These are phyloP conservation scores for Acipenser ruthenus DNA, from an alignment of 2,797 vertebrate genomes.

Conservation along the genomic window DNA sequence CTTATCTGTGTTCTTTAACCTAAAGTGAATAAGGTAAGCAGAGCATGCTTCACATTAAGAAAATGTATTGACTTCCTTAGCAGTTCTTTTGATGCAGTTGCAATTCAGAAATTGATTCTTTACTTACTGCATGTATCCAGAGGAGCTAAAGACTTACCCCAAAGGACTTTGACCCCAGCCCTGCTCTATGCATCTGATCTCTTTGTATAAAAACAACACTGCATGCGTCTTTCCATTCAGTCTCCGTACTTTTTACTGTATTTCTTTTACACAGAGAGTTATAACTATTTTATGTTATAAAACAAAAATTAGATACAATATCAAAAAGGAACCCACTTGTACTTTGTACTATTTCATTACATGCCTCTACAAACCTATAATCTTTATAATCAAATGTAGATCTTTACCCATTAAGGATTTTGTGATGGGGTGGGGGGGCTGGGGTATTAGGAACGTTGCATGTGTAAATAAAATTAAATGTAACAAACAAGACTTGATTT, in stretches of 20 bases:
- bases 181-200: neutral
- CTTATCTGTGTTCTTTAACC: neutral
- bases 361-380: too few relatives aligned
- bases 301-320: neutral
- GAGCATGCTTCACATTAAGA: neutral
- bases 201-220: neutral
- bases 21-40: constrained; percentile 3
- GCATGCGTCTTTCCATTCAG: neutral
- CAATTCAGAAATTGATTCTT: neutral
- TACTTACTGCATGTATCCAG: neutral
- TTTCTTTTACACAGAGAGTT: too few relatives aligned
- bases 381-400: too few relatives aligned
- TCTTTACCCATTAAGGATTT: too few relatives aligned
- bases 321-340: neutral
- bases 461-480: too few relatives aligned
- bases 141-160: neutral
- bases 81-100: neutral
- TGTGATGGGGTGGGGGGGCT: too few relatives aligned
- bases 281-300: too few relatives aligned
- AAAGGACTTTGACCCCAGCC: constrained; percentile 3
- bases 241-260: neutral
- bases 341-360: constrained; percentile 23
- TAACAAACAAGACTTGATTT: too few relatives aligned
- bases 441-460: too few relatives aligned
- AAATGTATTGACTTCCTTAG: neutral